Conservation (phyloP, 2,888 invertebrate species). For the Rhagonycha lutea region DNA sequence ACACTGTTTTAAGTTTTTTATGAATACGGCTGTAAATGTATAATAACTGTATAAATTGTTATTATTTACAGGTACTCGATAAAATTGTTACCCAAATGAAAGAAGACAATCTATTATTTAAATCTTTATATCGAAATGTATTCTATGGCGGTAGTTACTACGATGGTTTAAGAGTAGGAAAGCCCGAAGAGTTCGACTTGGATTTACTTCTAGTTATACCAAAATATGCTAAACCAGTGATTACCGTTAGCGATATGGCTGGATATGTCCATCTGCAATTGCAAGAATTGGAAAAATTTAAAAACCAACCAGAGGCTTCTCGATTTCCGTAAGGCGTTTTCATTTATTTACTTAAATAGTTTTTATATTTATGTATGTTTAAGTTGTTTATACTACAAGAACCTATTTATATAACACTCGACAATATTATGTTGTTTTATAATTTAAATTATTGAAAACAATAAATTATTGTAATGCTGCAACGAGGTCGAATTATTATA, state of each 20-base stretch:
- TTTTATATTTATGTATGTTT: background rate
- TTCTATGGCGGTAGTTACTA: slow-evolving; percentile 65
- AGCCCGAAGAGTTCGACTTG: slow-evolving; percentile 66
- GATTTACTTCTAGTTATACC: slow-evolving; percentile 63
- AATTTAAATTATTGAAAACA: no score
- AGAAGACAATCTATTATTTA: slow-evolving; percentile 44
- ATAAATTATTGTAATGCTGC: no score
- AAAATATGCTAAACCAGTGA: slow-evolving; percentile 50
- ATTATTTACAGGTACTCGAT: slow-evolving; percentile 38
- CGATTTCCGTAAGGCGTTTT: background rate
- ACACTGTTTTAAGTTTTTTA: no score
- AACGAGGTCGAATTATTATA: no score
- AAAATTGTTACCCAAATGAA: slow-evolving; percentile 45
- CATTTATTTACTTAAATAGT: background rate
- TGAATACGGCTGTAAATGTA: no score
- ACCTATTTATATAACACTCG: background rate
- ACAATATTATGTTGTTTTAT: background rate
- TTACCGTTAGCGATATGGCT: slow-evolving; percentile 44
- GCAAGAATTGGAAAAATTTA: slow-evolving; percentile 29
- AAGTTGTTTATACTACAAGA: background rate
- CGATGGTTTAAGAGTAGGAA: slow-evolving; percentile 63
- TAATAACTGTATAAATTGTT: no score
- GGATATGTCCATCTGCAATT: slow-evolving; percentile 58
- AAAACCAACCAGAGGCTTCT: slow-evolving; percentile 34
- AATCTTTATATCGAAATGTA: slow-evolving; percentile 42